Evolutionary conservation across 1,140 invertebrate genomes (phyloP), one percentile per base, ranked within the genome.

Genomic region (Drosophila arawakana): DNA sequence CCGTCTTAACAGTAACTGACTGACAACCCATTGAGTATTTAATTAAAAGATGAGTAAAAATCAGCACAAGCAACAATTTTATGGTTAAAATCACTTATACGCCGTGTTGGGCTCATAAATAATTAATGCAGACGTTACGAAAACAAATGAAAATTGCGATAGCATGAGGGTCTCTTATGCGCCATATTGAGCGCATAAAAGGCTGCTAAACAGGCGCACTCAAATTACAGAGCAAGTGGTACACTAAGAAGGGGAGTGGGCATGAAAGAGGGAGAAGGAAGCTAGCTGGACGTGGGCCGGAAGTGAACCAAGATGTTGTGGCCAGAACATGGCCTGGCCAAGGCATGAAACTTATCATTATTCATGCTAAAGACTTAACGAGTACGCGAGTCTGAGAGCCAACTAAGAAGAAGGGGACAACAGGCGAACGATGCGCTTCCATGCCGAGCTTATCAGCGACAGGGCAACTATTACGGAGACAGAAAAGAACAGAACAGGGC

Each of bases 331-430:
- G 18, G 63, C 70, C 50, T 49, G 75, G 62, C 62, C 69, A 68
- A 52, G 60, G 52, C 78, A 71, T 67, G 74, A 85, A 91, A 84
- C 83, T 91, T 91, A 91, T 91, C 88, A 84, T 91, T 91, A 91
- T 91, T 91, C 89, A 91, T 91, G 88, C 83, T 91, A 91, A 91
- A 91, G 88, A 91, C 88, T 91, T 91, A 91, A 91, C 88, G 88
- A 91, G 88, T 84, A 80, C 83, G 78, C 78, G 78, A 57, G 62
- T 49, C 65, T 69, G 55, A 65, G 55, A 65, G 52, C 59, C n/a
- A 47, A 18, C 21, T 59, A 44, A 5, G 15, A 0, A 2, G 15
- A 15, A 15, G n/a, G 34, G 8, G 66, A 25, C 6, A 44, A 47
- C 35, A 39, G 59, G 39, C 25, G n/a, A 34, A 2, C 30, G 50